phyloP scores from a whole-genome alignment of 92 coral and sea anemone species.

The Meandrina meandrites region DNA sequence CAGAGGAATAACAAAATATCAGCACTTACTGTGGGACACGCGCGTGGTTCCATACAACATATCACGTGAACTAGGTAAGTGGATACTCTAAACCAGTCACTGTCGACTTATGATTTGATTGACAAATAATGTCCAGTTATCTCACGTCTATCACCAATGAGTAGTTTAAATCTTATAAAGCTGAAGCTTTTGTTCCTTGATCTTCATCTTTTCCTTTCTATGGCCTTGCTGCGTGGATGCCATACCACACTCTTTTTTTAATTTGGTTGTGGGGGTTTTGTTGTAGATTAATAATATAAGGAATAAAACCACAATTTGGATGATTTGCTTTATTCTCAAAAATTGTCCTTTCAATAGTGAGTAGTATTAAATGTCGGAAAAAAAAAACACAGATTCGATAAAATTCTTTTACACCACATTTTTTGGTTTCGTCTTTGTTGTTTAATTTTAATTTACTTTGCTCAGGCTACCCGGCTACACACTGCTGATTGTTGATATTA shows the following conservation, averaged over 20 bases:
- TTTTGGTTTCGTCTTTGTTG: no score
- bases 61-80: slow-evolving; percentile 69
- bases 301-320: not conserved
- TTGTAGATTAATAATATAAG: not conserved
- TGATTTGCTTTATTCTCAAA: no score
- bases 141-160: not conserved
- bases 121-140: not conserved
- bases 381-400: no score
- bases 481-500: not conserved
- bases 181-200: no score
- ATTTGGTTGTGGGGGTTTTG: not conserved
- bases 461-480: no score
- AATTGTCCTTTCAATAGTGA: not conserved
- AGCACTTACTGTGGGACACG: slow-evolving; percentile 67
- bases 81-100: not conserved
- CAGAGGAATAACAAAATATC: slow-evolving; percentile 74
- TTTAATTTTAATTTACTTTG: not conserved
- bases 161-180: no score
- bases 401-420: no score
- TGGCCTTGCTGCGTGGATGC: no score
- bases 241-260: not conserved
- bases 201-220: no score
- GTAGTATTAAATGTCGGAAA: not conserved
- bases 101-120: not conserved
- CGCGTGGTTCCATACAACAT: slow-evolving; percentile 72